Percentiles rank a stretch among this genome's conserved stretches.
These are phyloP conservation scores for Desmodus rotundus DNA, from an alignment of 2,113 vertebrate genomes.

Conservation along the genomic window DNA sequence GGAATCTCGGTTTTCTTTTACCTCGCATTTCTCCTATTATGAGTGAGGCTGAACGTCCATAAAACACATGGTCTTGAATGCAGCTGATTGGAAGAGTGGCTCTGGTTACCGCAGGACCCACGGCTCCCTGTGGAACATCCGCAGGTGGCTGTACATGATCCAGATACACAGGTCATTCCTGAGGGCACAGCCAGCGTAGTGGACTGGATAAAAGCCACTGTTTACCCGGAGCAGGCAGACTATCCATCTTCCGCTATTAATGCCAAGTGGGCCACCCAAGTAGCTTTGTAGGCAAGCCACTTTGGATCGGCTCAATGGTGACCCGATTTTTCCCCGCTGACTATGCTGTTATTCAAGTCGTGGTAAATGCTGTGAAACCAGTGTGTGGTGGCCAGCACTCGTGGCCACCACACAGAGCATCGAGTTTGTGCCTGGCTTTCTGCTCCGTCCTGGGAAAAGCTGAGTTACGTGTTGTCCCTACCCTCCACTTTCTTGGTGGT, in stretches of 20 bases:
- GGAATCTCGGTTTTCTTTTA: neutral
- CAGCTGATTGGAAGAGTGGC: neutral
- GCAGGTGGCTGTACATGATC: neutral
- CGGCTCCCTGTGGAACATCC: neutral
- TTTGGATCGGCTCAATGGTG: neutral
- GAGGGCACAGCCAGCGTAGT: neutral
- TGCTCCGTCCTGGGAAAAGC: neutral
- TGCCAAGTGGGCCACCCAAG: neutral
- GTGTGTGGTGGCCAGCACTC: neutral
- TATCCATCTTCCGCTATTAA: neutral
- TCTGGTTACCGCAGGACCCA: neutral
- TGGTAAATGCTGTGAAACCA: neutral
- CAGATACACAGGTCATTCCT: neutral
- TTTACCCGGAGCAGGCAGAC: neutral
- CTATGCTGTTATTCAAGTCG: no score
- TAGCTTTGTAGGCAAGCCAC: neutral
- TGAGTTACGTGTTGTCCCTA: neutral
- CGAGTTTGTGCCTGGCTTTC: neutral
- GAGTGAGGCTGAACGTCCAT: neutral
- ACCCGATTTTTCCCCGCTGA: neutral
- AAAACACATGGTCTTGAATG: neutral
- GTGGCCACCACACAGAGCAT: neutral
- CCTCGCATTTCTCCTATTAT: neutral
- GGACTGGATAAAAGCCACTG: neutral
- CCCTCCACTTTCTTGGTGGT: neutral